Base-by-base conservation (phyloP, 2,113 vertebrate genomes). In the Nematolebias whitei region DNA sequence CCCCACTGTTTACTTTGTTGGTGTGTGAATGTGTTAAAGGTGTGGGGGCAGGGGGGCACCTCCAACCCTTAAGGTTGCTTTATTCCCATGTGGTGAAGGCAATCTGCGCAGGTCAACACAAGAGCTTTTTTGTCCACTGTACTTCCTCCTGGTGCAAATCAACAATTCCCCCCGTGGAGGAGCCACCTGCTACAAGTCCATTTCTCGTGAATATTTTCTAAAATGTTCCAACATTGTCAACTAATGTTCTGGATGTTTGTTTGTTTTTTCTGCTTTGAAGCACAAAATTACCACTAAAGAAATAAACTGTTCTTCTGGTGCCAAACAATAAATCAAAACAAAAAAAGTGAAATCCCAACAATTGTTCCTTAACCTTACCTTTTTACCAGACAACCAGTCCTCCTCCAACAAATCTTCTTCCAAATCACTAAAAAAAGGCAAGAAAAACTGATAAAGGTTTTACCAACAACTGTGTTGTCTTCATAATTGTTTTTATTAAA, bases 341-440 rank as follows among this genome's bases (percentile, higher is more conserved):
- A 29, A 38, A 58, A 59, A 32, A 14, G 5, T 2, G 22, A 51
- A 15, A 69, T 14, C 14, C 18, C 16, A 24, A n/a, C 9, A 38
- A 4, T 16, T 57, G 26, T 59, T 72, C 51, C 13, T 74, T 67
- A 26, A 38, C 73, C 89, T 93, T 92, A 99, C 98, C 95, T 98
- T 99, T 93, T 98, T 98, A 61, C 92, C 92, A 67, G 95, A 87
- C 3, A 96, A 88, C 84, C 95, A 94, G 84, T 98, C 97, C 66
- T 98, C 98, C 79, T 93, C 95, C 68, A 99, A 93, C 76, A 99
- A 94, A 72, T 98, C 96, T 60, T 96, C 95, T 88, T 98, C 98
- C 59, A 98, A 92, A 87, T 99, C 98, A 90, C 98, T 99, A 75
- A 26, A 76, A 59, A 47, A 54, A 38, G 29, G 68, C 38, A 12